Evolutionary conservation across 2,888 invertebrate species (phyloP), one percentile per base, ranked within the genome.

Genomic region (Drosophila formosana): DNA sequence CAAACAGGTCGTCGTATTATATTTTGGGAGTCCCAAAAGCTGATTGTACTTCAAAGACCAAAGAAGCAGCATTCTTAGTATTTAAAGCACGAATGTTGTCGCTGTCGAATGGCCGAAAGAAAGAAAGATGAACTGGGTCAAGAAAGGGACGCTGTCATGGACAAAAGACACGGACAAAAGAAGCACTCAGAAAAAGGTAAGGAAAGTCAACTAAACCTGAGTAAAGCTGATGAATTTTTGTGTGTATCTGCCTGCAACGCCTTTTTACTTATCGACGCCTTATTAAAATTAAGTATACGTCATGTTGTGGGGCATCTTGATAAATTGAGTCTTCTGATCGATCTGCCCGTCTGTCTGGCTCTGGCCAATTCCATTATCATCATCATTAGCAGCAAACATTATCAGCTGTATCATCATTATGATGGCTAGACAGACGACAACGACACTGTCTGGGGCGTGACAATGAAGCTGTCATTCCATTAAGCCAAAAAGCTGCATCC

Each of bases 21-120:
- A 55, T 67, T 71, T 70, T 7, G 8, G 18, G 8, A 37, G 4
- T 18, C 46, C 26, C 46, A 41, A 37, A 18, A 32, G 25, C 18
- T 57, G 6, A n/a, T 58, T 43, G 28, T 51, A 39, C 43, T 32
- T 47, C 39, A 47, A 57, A 65, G 55, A 49, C 25, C 47, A 46
- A 23, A 26, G 50, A 23, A 3, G 8, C 30, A 32, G 32, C 41
- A 63, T 55, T 53, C 39, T 64, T 56, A 78, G 71, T 72, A 84
- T 84, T 87, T 89, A 81, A 81, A 68, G 68, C 72, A 55, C 37
- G 65, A 66, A 52, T 46, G 66, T 53, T 67, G 51, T 66, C 64
- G 52, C 61, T 65, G 57, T 45, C 23, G 49, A 49, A 9, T n/a
- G 13, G 18, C 32, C 9, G 4, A 50, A 50, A 37, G 46, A 11